These are phyloP conservation scores for Gyps fulvus DNA, from an alignment of 2,113 vertebrate species.

Conservation along the genomic window DNA sequence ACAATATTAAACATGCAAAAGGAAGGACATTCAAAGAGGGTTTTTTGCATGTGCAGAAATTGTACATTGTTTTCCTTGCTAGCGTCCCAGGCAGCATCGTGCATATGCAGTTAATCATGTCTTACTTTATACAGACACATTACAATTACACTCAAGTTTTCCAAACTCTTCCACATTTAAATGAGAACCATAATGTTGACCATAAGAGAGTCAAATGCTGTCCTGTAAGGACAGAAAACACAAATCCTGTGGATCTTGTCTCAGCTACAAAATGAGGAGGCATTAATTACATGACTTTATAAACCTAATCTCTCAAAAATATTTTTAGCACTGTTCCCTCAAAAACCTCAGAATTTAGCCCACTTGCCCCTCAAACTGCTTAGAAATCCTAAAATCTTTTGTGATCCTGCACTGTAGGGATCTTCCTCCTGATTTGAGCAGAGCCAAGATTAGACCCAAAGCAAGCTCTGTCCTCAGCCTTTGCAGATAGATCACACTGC, in stretches of 20 bases:
- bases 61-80: not conserved
- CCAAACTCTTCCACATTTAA: conserved; percentile 2
- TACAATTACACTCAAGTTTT: conserved; percentile 4
- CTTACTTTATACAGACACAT: not conserved
- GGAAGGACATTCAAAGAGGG: not conserved
- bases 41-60: not conserved
- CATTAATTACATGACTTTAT: not conserved
- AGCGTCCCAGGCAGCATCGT: not conserved
- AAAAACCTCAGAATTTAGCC: not conserved
- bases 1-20: not conserved
- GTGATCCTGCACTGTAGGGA: not conserved
- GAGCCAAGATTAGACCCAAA: not conserved
- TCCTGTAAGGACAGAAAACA: not conserved
- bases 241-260: not conserved
- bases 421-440: not conserved
- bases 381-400: not conserved
- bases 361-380: not conserved
- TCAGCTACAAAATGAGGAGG: not conserved
- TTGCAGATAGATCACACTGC: not conserved
- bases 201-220: not conserved
- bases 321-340: not conserved
- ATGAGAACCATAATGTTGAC: not conserved
- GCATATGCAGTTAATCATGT: not conserved
- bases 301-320: not conserved
- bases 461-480: not conserved